Conservation (phyloP, 2,888 invertebrate species). For the Brachyptera putata region DNA sequence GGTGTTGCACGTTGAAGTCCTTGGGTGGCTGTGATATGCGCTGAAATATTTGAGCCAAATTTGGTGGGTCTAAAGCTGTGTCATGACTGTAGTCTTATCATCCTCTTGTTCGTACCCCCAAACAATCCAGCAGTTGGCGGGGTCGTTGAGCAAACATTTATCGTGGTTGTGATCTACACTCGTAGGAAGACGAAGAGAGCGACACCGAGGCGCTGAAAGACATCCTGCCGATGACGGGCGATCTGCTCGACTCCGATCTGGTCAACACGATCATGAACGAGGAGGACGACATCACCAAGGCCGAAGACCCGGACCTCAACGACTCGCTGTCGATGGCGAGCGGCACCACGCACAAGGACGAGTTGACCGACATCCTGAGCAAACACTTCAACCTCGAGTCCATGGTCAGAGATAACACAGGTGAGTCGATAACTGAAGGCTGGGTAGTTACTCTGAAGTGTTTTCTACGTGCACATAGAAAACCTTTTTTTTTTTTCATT, state of each 20-base stretch:
- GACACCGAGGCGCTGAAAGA: conserved; percentile 62
- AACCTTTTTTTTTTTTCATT: not conserved
- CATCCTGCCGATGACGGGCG: conserved; percentile 59
- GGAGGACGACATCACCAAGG: conserved; percentile 51
- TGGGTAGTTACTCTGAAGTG: not conserved
- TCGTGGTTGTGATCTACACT: no score
- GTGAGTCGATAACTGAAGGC: conserved; percentile 13
- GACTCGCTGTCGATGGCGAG: conserved; percentile 42
- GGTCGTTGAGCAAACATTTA: no score
- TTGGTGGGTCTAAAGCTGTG: no score
- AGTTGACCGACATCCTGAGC: conserved; percentile 61
- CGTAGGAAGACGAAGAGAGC: conserved; percentile 48
- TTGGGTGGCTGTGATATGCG: no score
- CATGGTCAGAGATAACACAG: conserved; percentile 57
- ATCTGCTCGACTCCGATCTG: conserved; percentile 61
- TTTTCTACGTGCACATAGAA: no score
- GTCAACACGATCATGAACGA: conserved; percentile 66
- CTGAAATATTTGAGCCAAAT: no score
- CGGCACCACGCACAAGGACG: conserved; percentile 61
- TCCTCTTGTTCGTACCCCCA: no score
- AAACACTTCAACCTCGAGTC: conserved; percentile 71
- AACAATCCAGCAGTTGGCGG: no score
- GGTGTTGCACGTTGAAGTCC: no score
- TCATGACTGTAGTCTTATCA: no score
- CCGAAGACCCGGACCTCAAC: conserved; percentile 44